Conservation (phyloP, 37 sponge, comb jelly and placozoan species). For the Haliclona indistincta region DNA sequence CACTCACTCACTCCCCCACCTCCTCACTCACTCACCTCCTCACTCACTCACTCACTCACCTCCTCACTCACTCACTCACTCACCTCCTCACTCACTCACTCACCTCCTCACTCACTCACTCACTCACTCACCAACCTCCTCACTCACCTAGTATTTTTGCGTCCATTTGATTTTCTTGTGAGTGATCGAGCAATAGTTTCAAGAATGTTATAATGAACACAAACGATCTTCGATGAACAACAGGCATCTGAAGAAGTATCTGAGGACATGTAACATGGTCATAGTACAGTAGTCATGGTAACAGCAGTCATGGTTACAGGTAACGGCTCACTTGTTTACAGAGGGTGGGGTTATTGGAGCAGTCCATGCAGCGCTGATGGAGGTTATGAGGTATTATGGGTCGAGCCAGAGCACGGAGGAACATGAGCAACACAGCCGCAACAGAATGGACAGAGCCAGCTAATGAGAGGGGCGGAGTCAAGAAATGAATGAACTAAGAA, state of each 20-base stretch:
- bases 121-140: too few species aligned
- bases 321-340: conserved; percentile 85
- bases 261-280: conserved; percentile 2
- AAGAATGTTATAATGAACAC: conserved; percentile 75
- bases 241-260: conserved; percentile 61
- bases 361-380: conserved; percentile 79
- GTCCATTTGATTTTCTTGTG: conserved; percentile 70
- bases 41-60: too few species aligned
- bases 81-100: too few species aligned
- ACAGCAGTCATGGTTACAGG: not conserved
- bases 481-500: too few species aligned
- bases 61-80: too few species aligned
- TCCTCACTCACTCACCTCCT: too few species aligned
- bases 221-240: conserved; percentile 66
- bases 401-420: conserved; percentile 80
- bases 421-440: conserved; percentile 68
- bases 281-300: not conserved
- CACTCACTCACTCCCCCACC: too few species aligned
- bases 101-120: too few species aligned
- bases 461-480: too few species aligned
- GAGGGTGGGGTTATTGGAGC: conserved; percentile 52
- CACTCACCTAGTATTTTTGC: conserved; percentile 75
- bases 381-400: conserved; percentile 77
- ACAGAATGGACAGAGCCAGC: conserved; percentile 73
- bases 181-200: conserved; percentile 58